These are phyloP conservation scores for Oceanites oceanicus DNA, from an alignment of 2,113 vertebrate species.

Conservation along the genomic window DNA sequence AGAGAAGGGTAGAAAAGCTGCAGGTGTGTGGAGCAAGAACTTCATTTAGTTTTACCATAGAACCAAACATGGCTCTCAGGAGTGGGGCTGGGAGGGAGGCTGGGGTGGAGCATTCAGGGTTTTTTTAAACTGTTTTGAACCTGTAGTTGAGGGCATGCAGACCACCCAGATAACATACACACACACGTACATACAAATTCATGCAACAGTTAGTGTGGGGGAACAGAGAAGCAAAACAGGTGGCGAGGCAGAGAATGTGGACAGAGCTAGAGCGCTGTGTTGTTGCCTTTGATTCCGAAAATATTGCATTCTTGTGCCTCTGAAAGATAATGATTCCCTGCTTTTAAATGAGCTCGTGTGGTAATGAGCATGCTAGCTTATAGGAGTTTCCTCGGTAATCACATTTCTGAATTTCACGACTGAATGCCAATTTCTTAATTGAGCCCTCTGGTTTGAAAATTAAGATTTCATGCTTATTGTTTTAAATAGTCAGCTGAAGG, in stretches of 20 bases:
- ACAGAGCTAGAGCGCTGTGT: not conserved
- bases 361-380: conserved; percentile 34
- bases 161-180: not conserved
- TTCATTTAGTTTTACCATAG: not conserved
- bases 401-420: conserved; percentile 9
- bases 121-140: not conserved
- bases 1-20: conserved; percentile 42
- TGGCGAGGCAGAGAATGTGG: not conserved
- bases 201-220: not conserved
- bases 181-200: not conserved
- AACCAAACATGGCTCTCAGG: not conserved
- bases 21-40: not conserved
- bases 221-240: not conserved
- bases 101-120: not conserved
- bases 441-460: conserved; percentile 23
- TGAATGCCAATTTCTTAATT: conserved; percentile 49
- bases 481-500: conserved; percentile 54
- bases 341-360: conserved; percentile 18
- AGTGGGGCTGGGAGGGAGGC: not conserved
- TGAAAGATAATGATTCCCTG: conserved; percentile 24
- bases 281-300: conserved; percentile 36
- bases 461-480: conserved; percentile 36
- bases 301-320: not conserved
- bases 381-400: conserved; percentile 32
- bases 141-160: not conserved